Evolutionary conservation across 2,888 invertebrate species (phyloP), one percentile per base, ranked within the genome.

Genomic region (Cheilosia vernalis): DNA sequence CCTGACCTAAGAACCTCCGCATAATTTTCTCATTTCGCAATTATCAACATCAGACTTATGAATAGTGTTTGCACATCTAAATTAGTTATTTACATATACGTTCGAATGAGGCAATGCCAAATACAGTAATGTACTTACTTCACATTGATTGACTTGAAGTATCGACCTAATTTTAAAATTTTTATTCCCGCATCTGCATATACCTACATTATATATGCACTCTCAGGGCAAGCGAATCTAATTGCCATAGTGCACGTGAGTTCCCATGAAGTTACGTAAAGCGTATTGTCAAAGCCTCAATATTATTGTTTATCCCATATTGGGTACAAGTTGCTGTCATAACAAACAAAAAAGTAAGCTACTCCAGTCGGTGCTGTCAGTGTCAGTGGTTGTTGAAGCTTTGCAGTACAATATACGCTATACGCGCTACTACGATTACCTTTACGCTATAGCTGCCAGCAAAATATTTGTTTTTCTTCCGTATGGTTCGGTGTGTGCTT

Each of bases 221-320:
- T 7, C 7, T 10, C 19, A 27, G 15, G 6, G n/a, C 27, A 55
- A 55, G n/a, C 5, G 13, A 53, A 42, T 67, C 33, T 51, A 9
- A n/a, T 37, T 64, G 33, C 9, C 42, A 42, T 42, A 17, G 44
- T 21, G 27, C 49, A 49, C 21, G 19, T 40, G 27, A 40, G 37
- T 27, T 27, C 19, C n/a, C 53, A 51, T 30, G 44, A n/a, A 56
- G 63, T 78, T 78, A 70, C 69, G 55, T 56, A 78, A 78, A 70
- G 40, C 47, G 19, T 15, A 72, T 58, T 70, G 70, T 70, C 67
- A 64, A 58, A 79, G 66, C 70, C 60, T 33, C 64, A 79, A 76
- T 30, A 58, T 49, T 13, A 51, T 49, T 79, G 78, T 79, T 72
- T 79, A 72, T 64, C n/a, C 15, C 64, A 19, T 58, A 72, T 64